These are phyloP conservation scores for Champsocephalus esox DNA, from an alignment of 2,797 vertebrate species.

Conservation along the genomic window DNA sequence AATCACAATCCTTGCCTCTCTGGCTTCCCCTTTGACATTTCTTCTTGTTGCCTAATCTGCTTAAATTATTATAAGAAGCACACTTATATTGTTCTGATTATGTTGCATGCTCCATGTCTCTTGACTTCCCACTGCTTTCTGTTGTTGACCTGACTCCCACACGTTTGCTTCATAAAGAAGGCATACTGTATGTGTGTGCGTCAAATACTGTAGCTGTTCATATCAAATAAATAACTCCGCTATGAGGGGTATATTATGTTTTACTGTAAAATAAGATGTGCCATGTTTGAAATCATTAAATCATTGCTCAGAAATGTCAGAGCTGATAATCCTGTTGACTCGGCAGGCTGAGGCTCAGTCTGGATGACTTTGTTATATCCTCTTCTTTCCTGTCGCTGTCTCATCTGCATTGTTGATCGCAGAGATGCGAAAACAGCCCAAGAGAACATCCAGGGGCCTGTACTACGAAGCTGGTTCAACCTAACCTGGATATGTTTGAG, in stretches of 20 bases:
- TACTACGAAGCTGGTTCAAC: no score
- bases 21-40: neutral
- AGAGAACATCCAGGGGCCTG: conserved; percentile 8
- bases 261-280: neutral
- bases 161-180: conserved; percentile 1
- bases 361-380: conserved; percentile 22
- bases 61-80: conserved; percentile 12
- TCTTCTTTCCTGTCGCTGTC: conserved; percentile 28
- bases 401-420: conserved; percentile 23
- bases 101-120: neutral
- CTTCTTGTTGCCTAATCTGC: conserved; percentile 10
- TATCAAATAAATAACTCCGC: neutral
- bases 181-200: neutral
- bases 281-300: conserved; percentile 16
- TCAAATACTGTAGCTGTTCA: neutral
- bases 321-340: conserved; percentile 14
- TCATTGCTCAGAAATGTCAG: conserved; percentile 10
- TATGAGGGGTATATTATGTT: neutral
- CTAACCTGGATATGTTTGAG: no score
- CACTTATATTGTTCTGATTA: neutral
- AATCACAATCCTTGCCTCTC: neutral
- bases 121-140: conserved; percentile 2
- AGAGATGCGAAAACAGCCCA: conserved; percentile 29
- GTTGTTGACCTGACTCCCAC: conserved; percentile 35
- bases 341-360: conserved; percentile 11